These are phyloP conservation scores for Sturmia bella DNA, from an alignment of 2,888 invertebrate species.

Conservation along the genomic window DNA sequence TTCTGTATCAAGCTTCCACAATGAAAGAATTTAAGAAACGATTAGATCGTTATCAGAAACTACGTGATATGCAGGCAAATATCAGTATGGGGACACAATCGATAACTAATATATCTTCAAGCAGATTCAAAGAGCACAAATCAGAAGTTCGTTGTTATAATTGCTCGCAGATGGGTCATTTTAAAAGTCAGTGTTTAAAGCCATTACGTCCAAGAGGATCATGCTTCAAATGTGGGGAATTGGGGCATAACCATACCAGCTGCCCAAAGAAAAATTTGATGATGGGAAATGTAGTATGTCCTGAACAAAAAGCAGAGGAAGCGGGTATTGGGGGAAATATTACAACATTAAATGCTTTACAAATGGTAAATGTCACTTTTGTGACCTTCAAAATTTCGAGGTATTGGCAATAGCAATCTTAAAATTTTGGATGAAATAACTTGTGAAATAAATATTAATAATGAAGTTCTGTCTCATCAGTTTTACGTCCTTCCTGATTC, in stretches of 20 bases:
- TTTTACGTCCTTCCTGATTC: slow-evolving; percentile 6
- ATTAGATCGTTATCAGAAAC: too few relatives aligned
- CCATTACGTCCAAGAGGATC: slow-evolving; percentile 11
- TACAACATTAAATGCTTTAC: too few relatives aligned
- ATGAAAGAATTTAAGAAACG: too few relatives aligned
- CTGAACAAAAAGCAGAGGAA: not conserved
- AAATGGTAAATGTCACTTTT: not conserved
- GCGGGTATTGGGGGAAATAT: not conserved
- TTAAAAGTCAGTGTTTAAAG: slow-evolving; percentile 7
- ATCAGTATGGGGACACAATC: too few relatives aligned
- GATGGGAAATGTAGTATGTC: too few relatives aligned
- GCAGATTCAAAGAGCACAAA: too few relatives aligned
- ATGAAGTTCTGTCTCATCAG: not conserved
- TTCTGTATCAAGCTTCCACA: not conserved
- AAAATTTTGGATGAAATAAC: slow-evolving; percentile 4
- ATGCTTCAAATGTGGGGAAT: not conserved
- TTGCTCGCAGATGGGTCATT: slow-evolving; percentile 4
- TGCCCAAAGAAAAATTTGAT: not conserved
- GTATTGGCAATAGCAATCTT: not conserved
- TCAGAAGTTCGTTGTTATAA: slow-evolving; percentile 13
- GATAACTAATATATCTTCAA: too few relatives aligned
- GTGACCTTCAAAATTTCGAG: not conserved
- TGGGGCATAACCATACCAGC: not conserved
- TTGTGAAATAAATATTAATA: slow-evolving; percentile 17
- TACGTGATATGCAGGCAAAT: too few relatives aligned